Evolutionary conservation across 2,888 invertebrate species (phyloP).

Genomic region (Steinernema carpocapsae): DNA sequence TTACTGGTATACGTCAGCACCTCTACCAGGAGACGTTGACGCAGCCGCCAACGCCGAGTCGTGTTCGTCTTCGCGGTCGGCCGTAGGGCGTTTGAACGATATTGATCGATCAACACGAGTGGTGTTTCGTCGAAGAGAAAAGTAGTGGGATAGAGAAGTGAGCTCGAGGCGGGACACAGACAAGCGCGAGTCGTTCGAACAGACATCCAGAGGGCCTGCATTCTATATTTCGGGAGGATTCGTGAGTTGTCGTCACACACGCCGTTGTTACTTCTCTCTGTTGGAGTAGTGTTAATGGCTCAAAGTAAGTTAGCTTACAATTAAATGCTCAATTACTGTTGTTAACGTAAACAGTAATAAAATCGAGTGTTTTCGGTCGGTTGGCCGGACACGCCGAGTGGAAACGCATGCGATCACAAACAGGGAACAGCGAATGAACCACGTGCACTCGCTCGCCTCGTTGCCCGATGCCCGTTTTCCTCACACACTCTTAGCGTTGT

Average conservation of each 20-base stretch:
- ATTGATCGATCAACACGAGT: constrained; percentile 31
- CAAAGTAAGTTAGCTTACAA: constrained; percentile 29
- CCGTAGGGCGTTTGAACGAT: constrained; percentile 30
- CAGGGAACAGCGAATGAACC: background rate
- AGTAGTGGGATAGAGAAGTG: constrained; percentile 35
- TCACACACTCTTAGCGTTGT: constrained; percentile 24
- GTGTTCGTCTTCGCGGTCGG: constrained; percentile 18
- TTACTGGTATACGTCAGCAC: constrained; percentile 3
- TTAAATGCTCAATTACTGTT: background rate
- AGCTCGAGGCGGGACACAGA: constrained; percentile 34
- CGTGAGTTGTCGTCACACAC: constrained; percentile 35
- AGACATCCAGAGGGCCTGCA: constrained; percentile 35
- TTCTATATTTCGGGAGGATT: constrained; percentile 34
- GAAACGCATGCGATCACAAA: constrained; percentile 26
- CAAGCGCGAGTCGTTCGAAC: constrained; percentile 32
- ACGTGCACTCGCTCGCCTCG: constrained; percentile 21
- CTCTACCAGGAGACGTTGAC: constrained; percentile 2
- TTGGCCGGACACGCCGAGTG: background rate
- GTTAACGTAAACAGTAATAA: constrained; percentile 25
- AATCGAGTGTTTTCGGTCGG: background rate
- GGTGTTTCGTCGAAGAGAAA: constrained; percentile 29
- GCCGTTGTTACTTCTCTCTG: constrained; percentile 29
- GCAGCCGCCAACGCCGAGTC: background rate
- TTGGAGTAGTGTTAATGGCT: constrained; percentile 25
- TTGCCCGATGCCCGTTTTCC: constrained; percentile 21